These are phyloP conservation scores for Rhinopithecus roxellana DNA, from an alignment of 2,113 vertebrate species.

Conservation along the genomic window DNA sequence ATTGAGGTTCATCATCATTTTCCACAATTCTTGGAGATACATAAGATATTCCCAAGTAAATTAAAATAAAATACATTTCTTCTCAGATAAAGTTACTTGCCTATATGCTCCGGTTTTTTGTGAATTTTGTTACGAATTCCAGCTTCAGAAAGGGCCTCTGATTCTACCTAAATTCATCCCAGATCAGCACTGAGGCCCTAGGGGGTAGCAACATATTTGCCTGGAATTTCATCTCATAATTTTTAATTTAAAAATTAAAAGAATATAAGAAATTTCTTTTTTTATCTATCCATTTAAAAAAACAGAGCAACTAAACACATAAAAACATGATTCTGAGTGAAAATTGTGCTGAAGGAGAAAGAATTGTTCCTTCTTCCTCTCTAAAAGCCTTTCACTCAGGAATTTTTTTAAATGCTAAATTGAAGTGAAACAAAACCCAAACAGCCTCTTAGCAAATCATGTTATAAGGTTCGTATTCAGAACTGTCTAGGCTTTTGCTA, in stretches of 20 bases:
- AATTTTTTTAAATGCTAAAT: slow-evolving; percentile 4
- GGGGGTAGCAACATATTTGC: background rate
- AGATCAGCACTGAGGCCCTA: background rate
- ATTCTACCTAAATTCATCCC: background rate
- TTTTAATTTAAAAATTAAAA: background rate
- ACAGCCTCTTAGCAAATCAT: background rate
- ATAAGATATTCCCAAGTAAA: background rate
- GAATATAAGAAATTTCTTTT: background rate
- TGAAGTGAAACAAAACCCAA: background rate
- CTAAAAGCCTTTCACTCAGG: background rate
- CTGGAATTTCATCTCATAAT: background rate
- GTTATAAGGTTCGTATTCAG: background rate
- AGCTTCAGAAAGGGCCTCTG: background rate
- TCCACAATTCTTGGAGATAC: background rate
- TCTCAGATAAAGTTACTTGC: background rate
- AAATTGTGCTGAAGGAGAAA: background rate
- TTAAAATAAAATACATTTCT: background rate
- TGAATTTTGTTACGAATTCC: background rate
- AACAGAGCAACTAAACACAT: background rate
- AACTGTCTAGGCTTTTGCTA: background rate
- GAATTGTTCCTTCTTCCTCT: background rate
- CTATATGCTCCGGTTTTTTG: background rate
- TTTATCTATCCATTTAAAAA: background rate
- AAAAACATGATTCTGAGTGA: background rate
- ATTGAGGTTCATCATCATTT: background rate